A percentile compares a stretch with the other conserved stretches of the same genome.
Evolutionary conservation across 1,140 invertebrate genomes (phyloP).

Genomic region (Berghia stephanieae): DNA sequence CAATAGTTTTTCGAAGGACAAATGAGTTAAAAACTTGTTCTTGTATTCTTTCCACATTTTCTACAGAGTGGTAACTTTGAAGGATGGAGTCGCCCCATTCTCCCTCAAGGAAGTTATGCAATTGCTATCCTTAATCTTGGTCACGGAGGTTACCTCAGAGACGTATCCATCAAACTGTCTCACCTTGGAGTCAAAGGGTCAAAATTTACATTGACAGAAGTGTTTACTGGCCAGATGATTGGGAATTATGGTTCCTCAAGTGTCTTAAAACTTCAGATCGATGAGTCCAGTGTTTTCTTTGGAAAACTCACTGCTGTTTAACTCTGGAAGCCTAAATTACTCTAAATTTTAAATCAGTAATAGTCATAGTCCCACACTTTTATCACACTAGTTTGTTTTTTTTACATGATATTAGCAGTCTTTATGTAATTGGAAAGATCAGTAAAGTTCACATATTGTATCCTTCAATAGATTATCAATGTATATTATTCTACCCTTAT

Average conservation of each 20-base stretch:
- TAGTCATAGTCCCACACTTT: too few species aligned
- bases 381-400: too few species aligned
- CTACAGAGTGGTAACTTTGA: conserved; percentile 40
- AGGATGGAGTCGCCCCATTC: conserved; percentile 49
- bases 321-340: too few species aligned
- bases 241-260: conserved; percentile 83
- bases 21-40: neutral
- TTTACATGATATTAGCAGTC: too few species aligned
- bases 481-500: too few species aligned
- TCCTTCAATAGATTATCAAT: too few species aligned
- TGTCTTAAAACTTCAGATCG: conserved; percentile 91
- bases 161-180: conserved; percentile 69
- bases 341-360: too few species aligned
- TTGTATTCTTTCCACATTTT: neutral
- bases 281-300: conserved; percentile 71
- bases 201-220: conserved; percentile 83
- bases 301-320: conserved; percentile 20
- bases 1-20: neutral
- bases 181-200: conserved; percentile 77
- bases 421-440: too few species aligned
- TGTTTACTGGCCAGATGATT: conserved; percentile 45
- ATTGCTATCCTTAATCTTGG: conserved; percentile 46
- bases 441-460: too few species aligned
- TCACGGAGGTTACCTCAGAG: conserved; percentile 25
- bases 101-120: conserved; percentile 43